Evolutionary conservation across 2,113 vertebrate species (phyloP), one percentile per base, ranked within the genome.

Genomic region (Platysteira castanea): DNA sequence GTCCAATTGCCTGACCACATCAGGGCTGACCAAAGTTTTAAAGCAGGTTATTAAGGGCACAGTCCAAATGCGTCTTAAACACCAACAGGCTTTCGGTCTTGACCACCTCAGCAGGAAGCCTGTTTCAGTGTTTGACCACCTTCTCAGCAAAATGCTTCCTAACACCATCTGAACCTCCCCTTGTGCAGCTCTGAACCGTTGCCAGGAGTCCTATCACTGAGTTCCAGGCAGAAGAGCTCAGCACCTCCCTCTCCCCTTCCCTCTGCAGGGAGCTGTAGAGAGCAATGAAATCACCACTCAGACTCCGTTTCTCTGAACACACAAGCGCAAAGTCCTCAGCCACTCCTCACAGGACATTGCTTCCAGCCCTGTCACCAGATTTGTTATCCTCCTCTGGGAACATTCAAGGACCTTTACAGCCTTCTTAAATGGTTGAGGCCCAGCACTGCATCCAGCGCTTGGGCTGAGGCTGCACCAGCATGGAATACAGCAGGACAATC

Each of bases 291-390:
- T 44, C 18, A 44, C 8, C 17, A 11, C 59, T 73, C 35, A 23
- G 35, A 30, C 4, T 37, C 21, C 24, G 54, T 79, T 54, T 20
- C 28, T 80, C 31, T 50, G 57, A 50, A 73, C 8, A 28, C 31
- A 33, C 27, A 44, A 65, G 8, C 18, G 19, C 27, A 16, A 24
- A 65, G 37, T 33, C 18, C 37, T 81, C 31, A 65, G 22, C 35
- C 0, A 0, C 27, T 27, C 50, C 35, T 57, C 33, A 50, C 22
- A 50, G 44, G 42, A 50, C 18, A 19, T 22, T 33, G 8, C 31
- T 88, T 57, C 17, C 37, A 73, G 27, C 5, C 35, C 15, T 49
- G 14, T 54, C 26, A 31, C 15, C 67, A 50, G 27, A 15, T 74
- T 57, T 50, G 12, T 73, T 50, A 27, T 13, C 27, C 4, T 65